These are phyloP conservation scores for Platichthys stellatus DNA, from an alignment of 2,113 vertebrate genomes.

Conservation along the genomic window DNA sequence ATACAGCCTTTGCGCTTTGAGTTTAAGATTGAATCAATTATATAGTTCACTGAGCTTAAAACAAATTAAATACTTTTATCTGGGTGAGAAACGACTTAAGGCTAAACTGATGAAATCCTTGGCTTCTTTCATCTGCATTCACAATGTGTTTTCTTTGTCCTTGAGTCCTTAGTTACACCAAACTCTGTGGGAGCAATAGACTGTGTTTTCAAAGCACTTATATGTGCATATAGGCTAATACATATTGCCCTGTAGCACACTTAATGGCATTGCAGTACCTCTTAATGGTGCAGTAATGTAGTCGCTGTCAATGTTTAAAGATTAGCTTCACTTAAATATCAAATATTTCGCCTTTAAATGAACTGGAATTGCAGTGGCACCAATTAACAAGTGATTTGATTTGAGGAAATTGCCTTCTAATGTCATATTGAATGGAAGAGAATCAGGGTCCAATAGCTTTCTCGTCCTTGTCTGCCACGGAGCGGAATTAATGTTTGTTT, in stretches of 20 bases:
- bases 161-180: slow-evolving; percentile 31
- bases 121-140: slow-evolving; percentile 17
- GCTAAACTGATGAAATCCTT: not conserved
- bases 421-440: slow-evolving; percentile 9
- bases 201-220: slow-evolving; percentile 25
- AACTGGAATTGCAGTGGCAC: slow-evolving; percentile 16
- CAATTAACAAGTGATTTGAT: slow-evolving; percentile 43
- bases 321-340: slow-evolving; percentile 24
- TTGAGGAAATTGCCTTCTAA: slow-evolving; percentile 21
- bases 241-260: not conserved
- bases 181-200: slow-evolving; percentile 19
- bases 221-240: slow-evolving; percentile 23
- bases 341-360: slow-evolving; percentile 1
- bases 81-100: not conserved
- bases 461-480: not conserved
- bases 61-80: not conserved
- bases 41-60: not conserved
- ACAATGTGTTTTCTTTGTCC: slow-evolving; percentile 23
- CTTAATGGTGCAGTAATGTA: slow-evolving; percentile 13
- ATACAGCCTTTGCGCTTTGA: not conserved
- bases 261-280: slow-evolving; percentile 4
- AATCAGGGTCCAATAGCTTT: not conserved
- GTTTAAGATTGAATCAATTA: not conserved
- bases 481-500: slow-evolving; percentile 15
- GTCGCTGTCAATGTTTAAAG: slow-evolving; percentile 56